Conservation (phyloP, 2,797 vertebrate species). For the Phataginus tricuspis region DNA sequence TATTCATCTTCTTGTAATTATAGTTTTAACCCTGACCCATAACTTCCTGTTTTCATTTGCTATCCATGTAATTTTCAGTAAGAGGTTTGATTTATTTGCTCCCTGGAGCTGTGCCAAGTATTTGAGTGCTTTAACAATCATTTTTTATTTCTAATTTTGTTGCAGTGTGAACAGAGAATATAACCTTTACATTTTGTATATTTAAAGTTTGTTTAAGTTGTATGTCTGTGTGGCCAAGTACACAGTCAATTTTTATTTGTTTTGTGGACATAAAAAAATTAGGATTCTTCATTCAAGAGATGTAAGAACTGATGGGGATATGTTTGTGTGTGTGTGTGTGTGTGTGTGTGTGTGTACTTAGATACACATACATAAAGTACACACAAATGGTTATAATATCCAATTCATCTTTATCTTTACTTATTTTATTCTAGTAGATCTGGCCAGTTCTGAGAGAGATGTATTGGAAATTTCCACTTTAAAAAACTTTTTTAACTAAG, state of each 20-base stretch:
- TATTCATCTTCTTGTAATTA: neutral
- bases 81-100: neutral
- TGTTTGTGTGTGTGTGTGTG: neutral
- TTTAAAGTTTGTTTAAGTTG: neutral
- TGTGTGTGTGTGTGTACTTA: neutral
- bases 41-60: conserved; percentile 19
- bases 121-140: neutral
- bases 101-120: neutral
- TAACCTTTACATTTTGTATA: neutral
- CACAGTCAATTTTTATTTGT: neutral
- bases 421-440: neutral
- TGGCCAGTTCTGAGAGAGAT: neutral
- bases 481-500: neutral
- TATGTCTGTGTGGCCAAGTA: neutral
- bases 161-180: neutral
- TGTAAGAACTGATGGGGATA: neutral
- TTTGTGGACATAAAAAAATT: neutral
- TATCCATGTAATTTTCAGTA: neutral
- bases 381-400: neutral
- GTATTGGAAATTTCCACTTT: neutral
- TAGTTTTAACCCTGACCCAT: neutral
- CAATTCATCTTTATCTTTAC: neutral
- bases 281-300: neutral
- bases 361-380: neutral
- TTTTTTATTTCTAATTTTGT: neutral